Conservation (phyloP, 2,888 invertebrate species). For the Andrena dorsata region DNA sequence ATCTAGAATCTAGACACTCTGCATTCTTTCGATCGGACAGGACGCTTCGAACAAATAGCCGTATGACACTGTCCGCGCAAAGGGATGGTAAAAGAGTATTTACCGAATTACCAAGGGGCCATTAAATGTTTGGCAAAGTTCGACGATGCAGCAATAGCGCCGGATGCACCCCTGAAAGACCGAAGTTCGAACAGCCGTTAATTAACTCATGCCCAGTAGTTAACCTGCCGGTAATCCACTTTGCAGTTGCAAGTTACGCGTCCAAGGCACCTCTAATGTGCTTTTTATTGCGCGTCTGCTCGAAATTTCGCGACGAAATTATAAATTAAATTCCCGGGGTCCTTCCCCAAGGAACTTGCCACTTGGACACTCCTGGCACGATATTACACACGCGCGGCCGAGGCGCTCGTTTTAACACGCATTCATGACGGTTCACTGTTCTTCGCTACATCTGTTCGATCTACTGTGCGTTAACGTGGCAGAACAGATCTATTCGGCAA, state of each 20-base stretch:
- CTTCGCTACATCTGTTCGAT: not conserved
- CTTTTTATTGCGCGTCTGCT: conserved; percentile 74
- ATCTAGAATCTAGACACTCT: too few species aligned
- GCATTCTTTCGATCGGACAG: too few species aligned
- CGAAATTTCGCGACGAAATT: conserved; percentile 72
- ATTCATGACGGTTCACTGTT: not conserved
- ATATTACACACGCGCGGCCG: conserved; percentile 50
- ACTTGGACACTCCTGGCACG: conserved; percentile 60
- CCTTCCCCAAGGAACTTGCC: conserved; percentile 55
- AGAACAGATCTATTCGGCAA: too few species aligned
- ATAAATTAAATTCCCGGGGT: conserved; percentile 70
- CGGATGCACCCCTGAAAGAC: conserved; percentile 56
- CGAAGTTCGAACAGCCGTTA: conserved; percentile 73
- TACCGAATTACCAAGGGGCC: conserved; percentile 45
- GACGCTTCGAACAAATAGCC: not conserved
- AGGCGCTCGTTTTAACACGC: conserved; percentile 53
- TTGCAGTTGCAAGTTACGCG: conserved; percentile 64
- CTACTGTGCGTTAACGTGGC: not conserved
- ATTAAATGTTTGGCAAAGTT: conserved; percentile 61
- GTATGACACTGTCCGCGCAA: not conserved
- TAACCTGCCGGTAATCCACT: conserved; percentile 67
- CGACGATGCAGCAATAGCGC: conserved; percentile 50
- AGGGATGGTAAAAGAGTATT: conserved; percentile 52
- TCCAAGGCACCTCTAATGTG: conserved; percentile 69
- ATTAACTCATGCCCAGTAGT: conserved; percentile 66